Evolutionary conservation across 2,113 vertebrate species (phyloP).

Genomic region (Ramphastos sulfuratus): DNA sequence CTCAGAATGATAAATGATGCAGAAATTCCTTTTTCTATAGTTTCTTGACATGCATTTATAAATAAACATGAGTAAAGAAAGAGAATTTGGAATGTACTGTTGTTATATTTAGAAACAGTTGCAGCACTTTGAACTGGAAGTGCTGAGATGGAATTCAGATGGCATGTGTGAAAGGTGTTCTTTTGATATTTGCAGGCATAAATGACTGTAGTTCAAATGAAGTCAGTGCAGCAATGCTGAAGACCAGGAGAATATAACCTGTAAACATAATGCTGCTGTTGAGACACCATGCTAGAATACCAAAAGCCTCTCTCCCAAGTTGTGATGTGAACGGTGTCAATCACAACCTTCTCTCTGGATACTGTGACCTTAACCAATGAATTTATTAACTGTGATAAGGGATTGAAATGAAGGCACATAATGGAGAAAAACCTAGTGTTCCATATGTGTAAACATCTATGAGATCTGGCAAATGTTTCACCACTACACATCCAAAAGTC

Average conservation of each 20-base stretch:
- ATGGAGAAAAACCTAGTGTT: neutral
- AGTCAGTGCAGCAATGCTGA: neutral
- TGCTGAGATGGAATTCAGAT: neutral
- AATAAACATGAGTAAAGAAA: slow-evolving; percentile 32
- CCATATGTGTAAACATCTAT: neutral
- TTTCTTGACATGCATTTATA: slow-evolving; percentile 36
- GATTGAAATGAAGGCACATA: neutral
- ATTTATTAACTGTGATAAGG: neutral
- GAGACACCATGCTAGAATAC: neutral
- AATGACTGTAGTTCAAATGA: neutral
- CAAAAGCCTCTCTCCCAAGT: neutral
- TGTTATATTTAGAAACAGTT: slow-evolving; percentile 18
- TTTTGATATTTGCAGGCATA: neutral
- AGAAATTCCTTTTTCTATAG: slow-evolving; percentile 6
- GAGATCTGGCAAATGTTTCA: neutral
- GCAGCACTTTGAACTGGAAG: slow-evolving; percentile 33
- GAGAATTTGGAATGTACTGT: neutral
- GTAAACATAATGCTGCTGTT: neutral
- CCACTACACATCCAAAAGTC: neutral
- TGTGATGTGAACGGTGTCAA: neutral
- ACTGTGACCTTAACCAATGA: neutral
- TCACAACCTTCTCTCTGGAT: neutral
- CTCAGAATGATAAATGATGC: slow-evolving; percentile 36
- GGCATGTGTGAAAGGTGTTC: neutral
- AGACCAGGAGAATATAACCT: neutral